Evolutionary conservation across 1,140 invertebrate genomes (phyloP), one percentile per base, ranked within the genome.

Genomic region (Diorhabda elongata): DNA sequence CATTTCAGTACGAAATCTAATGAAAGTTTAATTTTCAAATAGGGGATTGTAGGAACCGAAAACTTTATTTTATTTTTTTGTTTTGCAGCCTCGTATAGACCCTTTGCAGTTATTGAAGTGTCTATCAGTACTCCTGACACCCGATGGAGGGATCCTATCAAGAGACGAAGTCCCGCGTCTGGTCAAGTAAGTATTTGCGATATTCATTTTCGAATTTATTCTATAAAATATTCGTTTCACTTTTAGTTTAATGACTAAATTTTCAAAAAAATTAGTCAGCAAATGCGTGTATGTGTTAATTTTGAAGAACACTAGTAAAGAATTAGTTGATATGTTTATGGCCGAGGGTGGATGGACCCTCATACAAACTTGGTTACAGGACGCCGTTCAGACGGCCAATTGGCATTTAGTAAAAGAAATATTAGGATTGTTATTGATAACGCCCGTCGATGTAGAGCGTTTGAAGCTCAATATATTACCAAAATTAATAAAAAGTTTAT

Each of bases 281-380:
- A 96, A 96, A 84, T 97, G 95, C 84, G 93, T 97, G 74, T 98
- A 98, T 79, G 90, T 96, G 70, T 93, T 97, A 82, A 96, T 98
- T 75, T 83, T 98, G 60, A 93, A 93, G 83, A 90, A 89, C 58
- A 96, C 95, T n/a, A 88, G 93, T 76, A 86, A 88, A 2, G 90
- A 93, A 72, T 84, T 96, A 67, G 84, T 97, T 44, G 91, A 91
- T 65, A 87, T 90, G 87, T 97, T 97, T 81, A 94, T 98, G 89
- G 86, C 87, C 61, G 90, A 89, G 67, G 94, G 93, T 73, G 96
- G 95, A 44, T 98, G 96, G 96, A 87, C 90, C 71, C 86, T 96
- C 59, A 87, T 95, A 44, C 91, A 95, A 74, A 87, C 85, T 57
- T 98, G 96, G 96, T 82, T 97, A 5, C 90, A 91, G 59, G 94